These are phyloP conservation scores for Halcyon malimbica DNA, from an alignment of 2,113 vertebrate genomes.

Conservation along the genomic window DNA sequence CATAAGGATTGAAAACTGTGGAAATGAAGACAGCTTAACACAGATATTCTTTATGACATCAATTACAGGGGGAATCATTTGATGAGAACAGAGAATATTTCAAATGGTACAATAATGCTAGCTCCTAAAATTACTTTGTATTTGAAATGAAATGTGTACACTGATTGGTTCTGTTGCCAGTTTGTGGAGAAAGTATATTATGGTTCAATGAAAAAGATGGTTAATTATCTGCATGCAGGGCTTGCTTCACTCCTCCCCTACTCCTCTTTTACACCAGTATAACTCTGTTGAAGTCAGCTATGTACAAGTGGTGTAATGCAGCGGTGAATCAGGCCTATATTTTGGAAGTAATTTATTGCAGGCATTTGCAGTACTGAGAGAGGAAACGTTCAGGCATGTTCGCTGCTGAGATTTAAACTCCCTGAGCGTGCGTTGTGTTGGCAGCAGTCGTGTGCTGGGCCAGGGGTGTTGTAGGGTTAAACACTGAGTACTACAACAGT, in stretches of 20 bases:
- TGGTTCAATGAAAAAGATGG: conserved; percentile 61
- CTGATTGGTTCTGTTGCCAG: conserved; percentile 58
- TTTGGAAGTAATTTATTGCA: conserved; percentile 41
- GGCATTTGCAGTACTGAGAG: conserved; percentile 11
- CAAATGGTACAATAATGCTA: conserved; percentile 75
- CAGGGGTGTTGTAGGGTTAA: conserved; percentile 1
- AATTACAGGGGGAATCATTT: conserved; percentile 80
- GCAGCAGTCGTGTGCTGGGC: neutral
- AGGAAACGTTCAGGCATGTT: neutral
- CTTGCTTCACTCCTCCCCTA: neutral
- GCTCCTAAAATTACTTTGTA: conserved; percentile 74
- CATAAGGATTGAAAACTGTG: conserved; percentile 74
- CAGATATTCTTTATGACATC: conserved; percentile 83
- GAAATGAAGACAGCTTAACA: conserved; percentile 78
- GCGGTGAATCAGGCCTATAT: conserved; percentile 34
- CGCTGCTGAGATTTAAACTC: neutral
- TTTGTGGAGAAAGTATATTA: conserved; percentile 68
- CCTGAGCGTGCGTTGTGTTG: neutral
- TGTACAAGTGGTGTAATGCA: conserved; percentile 16
- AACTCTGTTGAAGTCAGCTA: conserved; percentile 35
- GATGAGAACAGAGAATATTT: conserved; percentile 80
- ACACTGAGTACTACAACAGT: neutral
- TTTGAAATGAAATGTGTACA: conserved; percentile 73
- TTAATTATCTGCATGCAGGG: conserved; percentile 59
- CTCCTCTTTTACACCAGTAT: neutral